Evolutionary conservation across 2,113 vertebrate species (phyloP), one percentile per base, ranked within the genome.

Genomic region (Pluvianellus socialis): DNA sequence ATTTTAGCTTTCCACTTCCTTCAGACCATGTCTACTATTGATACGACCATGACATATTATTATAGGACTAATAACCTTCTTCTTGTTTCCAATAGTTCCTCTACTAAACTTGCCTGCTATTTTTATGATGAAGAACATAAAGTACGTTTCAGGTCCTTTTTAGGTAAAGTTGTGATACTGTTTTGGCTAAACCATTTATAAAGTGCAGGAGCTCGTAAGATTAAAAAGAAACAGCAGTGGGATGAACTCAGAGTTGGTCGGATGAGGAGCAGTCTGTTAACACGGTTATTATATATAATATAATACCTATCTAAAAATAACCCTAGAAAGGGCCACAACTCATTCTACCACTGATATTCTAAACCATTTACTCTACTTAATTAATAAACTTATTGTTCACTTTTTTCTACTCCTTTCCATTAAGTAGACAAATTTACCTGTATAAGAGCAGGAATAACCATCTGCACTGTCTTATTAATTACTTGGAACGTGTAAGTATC

Each of bases 401-500:
- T 28, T 81, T 67, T 79, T 79, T 10, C 52, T 50, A 75, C 18
- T 52, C 32, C 16, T 58, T 59, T 77, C 32, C 35, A 65, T 47
- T 35, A 88, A 32, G 19, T 8, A 72, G 66, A 71, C 19, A 89
- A 22, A 84, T 52, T 83, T 96, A 99, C 99, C 98, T 99, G 97
- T 92, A 99, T 98, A 52, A 99, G 99, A 35, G 99, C 99, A 26
- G 99, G 99, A 87, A 99, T 99, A 91, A 99, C 99, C 96, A 99
- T 99, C 97, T 99, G 98, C 42, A 99, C 98, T 0, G 99, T 99
- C 97, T 99, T 99, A 92, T 98, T 99, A 95, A 99, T 99, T 83
- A 99, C 99, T 91, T 99, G 98, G 97, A 99, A 99, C 53, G 99
- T 99, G 97, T 99, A 99, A 71, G 98, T 95, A 91, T 99, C 99